Evolutionary conservation across 1,140 invertebrate species (phyloP).

Genomic region (Rhynchophorus ferrugineus): DNA sequence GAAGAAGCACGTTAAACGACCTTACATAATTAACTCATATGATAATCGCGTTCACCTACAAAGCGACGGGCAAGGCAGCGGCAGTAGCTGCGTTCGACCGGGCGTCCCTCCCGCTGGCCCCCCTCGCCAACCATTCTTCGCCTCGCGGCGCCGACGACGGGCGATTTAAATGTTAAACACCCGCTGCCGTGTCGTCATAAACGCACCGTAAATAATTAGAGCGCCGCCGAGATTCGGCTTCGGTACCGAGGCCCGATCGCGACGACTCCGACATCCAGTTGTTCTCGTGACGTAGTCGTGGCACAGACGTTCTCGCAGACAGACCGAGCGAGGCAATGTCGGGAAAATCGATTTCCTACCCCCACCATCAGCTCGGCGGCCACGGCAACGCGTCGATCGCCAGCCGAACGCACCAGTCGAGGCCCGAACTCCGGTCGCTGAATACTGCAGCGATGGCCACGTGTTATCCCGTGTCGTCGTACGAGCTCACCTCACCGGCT

Average conservation of each 20-base stretch:
- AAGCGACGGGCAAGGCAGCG: conserved; percentile 1
- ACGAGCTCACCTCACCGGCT: conserved; percentile 32
- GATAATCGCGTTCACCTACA: conserved; percentile 22
- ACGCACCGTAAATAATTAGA: conserved; percentile 27
- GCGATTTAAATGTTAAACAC: conserved; percentile 25
- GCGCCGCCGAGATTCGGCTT: conserved; percentile 18
- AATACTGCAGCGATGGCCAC: conserved; percentile 35
- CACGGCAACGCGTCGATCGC: conserved; percentile 12
- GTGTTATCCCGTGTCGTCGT: conserved; percentile 34
- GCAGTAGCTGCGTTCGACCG: background rate
- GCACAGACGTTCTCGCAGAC: conserved; percentile 37
- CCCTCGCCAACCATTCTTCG: background rate
- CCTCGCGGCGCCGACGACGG: conserved; percentile 15
- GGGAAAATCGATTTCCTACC: conserved; percentile 40
- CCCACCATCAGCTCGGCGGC: conserved; percentile 28
- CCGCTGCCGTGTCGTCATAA: conserved; percentile 23
- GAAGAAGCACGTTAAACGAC: conserved; percentile 16
- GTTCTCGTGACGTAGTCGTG: conserved; percentile 31
- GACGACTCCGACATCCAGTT: conserved; percentile 2
- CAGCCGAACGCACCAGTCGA: conserved; percentile 31
- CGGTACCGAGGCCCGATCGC: conserved; percentile 10
- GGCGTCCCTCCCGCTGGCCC: background rate
- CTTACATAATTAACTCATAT: conserved; percentile 21
- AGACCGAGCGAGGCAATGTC: conserved; percentile 28
- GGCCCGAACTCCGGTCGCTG: conserved; percentile 31